A percentile compares a stretch with the other conserved stretches of the same genome.
phyloP scores from a whole-genome alignment of 2,797 vertebrate genomes.

The Arnoldichthys spilopterus region DNA sequence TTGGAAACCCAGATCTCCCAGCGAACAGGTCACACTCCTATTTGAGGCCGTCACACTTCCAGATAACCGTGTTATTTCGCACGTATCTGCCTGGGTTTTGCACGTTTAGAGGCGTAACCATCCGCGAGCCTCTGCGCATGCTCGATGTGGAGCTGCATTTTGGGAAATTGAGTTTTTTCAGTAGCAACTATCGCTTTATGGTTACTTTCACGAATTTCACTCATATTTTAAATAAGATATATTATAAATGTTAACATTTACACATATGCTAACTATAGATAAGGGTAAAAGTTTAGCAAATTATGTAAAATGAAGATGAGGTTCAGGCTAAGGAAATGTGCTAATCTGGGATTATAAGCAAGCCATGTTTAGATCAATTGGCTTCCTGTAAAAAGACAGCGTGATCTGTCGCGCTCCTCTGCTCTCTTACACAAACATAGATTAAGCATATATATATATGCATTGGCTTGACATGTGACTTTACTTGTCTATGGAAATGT shows the following conservation, averaged over 20 bases:
- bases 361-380: neutral
- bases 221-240: neutral
- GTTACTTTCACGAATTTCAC: no score
- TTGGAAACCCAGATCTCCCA: neutral
- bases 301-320: neutral
- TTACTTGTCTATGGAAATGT: no score
- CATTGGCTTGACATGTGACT: no score
- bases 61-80: constrained; percentile 14
- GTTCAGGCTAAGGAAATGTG: neutral
- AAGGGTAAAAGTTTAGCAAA: neutral
- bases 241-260: no score
- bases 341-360: neutral
- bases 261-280: neutral
- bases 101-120: constrained; percentile 46
- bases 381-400: neutral
- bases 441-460: neutral
- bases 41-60: neutral
- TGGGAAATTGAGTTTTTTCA: constrained; percentile 69
- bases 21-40: neutral
- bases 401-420: neutral
- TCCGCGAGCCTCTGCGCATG: neutral
- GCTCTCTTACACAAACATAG: neutral
- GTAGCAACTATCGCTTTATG: fast-evolving
- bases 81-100: constrained; percentile 44
- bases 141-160: neutral